Evolutionary conservation across 2,888 invertebrate genomes (phyloP).

Genomic region (Acleris laterana): DNA sequence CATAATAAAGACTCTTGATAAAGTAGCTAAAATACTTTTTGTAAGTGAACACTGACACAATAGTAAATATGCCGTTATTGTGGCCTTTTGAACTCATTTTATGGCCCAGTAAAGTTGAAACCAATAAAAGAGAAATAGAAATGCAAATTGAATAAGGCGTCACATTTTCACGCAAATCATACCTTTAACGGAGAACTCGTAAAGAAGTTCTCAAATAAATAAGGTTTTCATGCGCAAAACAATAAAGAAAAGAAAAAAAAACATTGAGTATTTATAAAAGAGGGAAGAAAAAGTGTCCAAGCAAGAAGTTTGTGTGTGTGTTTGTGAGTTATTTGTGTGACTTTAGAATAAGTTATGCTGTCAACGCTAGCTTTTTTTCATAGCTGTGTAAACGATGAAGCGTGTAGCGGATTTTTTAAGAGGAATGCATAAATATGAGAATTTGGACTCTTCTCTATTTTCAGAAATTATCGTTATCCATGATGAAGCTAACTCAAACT

Average conservation of each 20-base stretch:
- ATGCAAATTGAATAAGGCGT: background rate
- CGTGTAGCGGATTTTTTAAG: background rate
- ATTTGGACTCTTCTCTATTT: too few relatives aligned
- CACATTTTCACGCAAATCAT: conserved; percentile 4
- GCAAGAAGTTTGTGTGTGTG: conserved; percentile 16
- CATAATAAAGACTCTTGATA: too few relatives aligned
- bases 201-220: conserved; percentile 22
- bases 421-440: too few relatives aligned
- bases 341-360: conserved; percentile 13
- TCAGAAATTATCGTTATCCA: too few relatives aligned
- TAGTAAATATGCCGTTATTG: background rate
- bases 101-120: background rate
- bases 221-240: conserved; percentile 10
- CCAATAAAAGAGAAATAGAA: background rate
- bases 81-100: background rate
- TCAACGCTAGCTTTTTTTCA: conserved; percentile 2
- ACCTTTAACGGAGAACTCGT: conserved; percentile 5
- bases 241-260: conserved; percentile 8
- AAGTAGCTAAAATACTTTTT: too few relatives aligned
- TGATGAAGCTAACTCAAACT: too few relatives aligned
- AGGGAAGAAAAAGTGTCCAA: conserved; percentile 2
- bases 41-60: background rate
- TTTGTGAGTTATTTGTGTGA: conserved; percentile 15
- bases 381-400: background rate
- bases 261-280: conserved; percentile 21